A percentile compares a stretch with the other conserved stretches of the same genome.
phyloP scores from a whole-genome alignment of 2,113 vertebrate species.

The Alouatta palliata region DNA sequence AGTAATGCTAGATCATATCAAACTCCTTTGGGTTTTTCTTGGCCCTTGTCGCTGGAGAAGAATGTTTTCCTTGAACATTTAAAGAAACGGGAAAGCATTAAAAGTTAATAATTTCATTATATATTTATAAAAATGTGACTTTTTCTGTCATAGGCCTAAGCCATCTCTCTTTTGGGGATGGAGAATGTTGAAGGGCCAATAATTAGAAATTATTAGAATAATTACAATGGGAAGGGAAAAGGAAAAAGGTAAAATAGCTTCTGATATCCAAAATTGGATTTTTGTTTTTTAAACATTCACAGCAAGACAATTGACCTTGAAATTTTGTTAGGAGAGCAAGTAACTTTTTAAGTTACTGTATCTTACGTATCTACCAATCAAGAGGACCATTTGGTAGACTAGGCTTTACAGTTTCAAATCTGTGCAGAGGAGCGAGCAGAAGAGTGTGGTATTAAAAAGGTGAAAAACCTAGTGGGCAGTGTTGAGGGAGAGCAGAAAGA shows the following conservation, averaged over 20 bases:
- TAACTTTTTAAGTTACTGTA: not conserved
- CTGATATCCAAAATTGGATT: not conserved
- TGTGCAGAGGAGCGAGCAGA: not conserved
- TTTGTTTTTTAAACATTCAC: not conserved
- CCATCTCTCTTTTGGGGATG: not conserved
- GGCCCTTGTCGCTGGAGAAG: not conserved
- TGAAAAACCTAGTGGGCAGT: not conserved
- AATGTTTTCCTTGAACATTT: not conserved
- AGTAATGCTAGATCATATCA: not conserved
- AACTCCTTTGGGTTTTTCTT: not conserved
- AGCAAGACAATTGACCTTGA: not conserved
- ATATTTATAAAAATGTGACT: not conserved
- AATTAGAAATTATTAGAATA: not conserved
- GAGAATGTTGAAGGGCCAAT: not conserved
- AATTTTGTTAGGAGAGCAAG: not conserved
- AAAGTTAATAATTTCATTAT: not conserved
- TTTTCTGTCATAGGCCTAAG: not conserved
- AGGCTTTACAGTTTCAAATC: not conserved
- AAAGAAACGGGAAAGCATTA: not conserved
- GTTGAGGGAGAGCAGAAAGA: not conserved
- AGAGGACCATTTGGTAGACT: not conserved
- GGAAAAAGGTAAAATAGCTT: not conserved
- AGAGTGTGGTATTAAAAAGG: not conserved
- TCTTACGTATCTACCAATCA: not conserved
- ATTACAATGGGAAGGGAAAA: not conserved